These are phyloP conservation scores for Thereva nobilitata DNA, from an alignment of 2,888 invertebrate species.

Conservation along the genomic window DNA sequence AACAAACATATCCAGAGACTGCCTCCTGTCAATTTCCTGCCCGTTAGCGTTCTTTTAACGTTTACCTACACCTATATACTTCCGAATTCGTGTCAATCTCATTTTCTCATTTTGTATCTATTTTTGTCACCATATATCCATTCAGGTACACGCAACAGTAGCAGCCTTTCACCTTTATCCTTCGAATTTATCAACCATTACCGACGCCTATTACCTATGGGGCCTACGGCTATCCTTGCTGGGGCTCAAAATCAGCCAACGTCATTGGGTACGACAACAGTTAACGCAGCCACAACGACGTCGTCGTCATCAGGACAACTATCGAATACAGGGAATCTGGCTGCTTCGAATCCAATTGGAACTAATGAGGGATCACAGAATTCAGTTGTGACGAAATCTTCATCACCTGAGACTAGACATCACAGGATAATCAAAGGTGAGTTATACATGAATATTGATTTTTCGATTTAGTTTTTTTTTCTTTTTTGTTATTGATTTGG, in stretches of 20 bases:
- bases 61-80: no score
- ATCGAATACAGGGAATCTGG: slow-evolving; percentile 18
- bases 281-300: slow-evolving; percentile 17
- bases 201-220: slow-evolving; percentile 41
- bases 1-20: neutral
- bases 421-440: slow-evolving; percentile 35
- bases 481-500: neutral
- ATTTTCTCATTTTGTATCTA: no score
- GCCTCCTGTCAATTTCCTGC: neutral
- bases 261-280: slow-evolving; percentile 9
- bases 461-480: neutral
- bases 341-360: slow-evolving; percentile 26
- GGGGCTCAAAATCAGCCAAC: slow-evolving; percentile 15
- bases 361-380: slow-evolving; percentile 40
- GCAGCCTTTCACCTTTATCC: slow-evolving; percentile 37
- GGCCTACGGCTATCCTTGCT: slow-evolving; percentile 39
- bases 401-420: slow-evolving; percentile 39
- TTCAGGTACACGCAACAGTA: slow-evolving; percentile 39
- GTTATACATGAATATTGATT: slow-evolving; percentile 7
- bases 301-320: slow-evolving; percentile 8
- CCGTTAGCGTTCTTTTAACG: neutral
- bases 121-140: neutral
- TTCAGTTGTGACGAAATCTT: slow-evolving; percentile 36
- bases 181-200: slow-evolving; percentile 43
- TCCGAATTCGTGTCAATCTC: no score